phyloP scores from a whole-genome alignment of 2,888 invertebrate species.

The Aproaerema taeniolella region DNA sequence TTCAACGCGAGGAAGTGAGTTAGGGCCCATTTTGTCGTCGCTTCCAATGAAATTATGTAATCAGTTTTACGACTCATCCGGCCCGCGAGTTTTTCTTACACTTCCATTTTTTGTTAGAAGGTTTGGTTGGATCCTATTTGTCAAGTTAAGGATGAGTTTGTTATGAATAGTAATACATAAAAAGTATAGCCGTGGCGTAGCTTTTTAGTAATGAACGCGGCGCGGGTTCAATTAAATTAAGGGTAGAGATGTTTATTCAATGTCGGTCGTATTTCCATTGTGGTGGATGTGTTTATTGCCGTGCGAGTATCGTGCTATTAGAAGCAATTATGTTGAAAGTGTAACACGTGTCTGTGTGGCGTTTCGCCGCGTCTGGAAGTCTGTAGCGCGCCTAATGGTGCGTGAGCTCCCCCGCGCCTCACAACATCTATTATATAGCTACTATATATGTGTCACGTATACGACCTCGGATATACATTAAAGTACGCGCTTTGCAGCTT shows the following conservation, averaged over 20 bases:
- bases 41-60: conserved; percentile 68
- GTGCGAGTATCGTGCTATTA: conserved; percentile 39
- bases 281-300: conserved; percentile 15
- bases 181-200: conserved; percentile 4
- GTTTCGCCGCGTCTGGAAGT: conserved; percentile 52
- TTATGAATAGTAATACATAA: conserved; percentile 15
- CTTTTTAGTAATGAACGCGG: not conserved
- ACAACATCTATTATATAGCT: conserved; percentile 17
- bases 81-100: conserved; percentile 46
- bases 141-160: conserved; percentile 20
- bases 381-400: conserved; percentile 59
- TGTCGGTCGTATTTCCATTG: conserved; percentile 13
- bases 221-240: conserved; percentile 9
- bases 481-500: conserved; percentile 52
- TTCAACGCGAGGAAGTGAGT: conserved; percentile 58
- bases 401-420: conserved; percentile 43
- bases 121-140: conserved; percentile 27
- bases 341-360: conserved; percentile 66
- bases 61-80: conserved; percentile 66
- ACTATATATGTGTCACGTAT: no score
- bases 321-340: conserved; percentile 70
- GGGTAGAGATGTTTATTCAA: not conserved
- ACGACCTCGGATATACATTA: conserved; percentile 39
- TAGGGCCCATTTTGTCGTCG: conserved; percentile 57
- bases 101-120: conserved; percentile 32